Base-by-base conservation (phyloP, 1,140 invertebrate species). In the Cardiocondyla obscurior region DNA sequence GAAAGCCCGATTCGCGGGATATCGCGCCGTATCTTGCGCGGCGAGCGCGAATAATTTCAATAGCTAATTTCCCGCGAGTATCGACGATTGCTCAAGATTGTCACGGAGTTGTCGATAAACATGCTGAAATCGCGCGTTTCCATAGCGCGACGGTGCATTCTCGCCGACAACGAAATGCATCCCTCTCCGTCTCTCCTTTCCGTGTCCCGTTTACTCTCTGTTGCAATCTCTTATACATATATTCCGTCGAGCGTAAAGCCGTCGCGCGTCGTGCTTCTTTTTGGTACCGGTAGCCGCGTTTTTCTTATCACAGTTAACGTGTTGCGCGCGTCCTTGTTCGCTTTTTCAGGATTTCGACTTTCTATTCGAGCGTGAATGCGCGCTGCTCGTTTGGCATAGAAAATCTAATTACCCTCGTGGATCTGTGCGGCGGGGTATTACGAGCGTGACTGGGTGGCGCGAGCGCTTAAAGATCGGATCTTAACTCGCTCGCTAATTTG, bases 291-390 rank as follows among this genome's bases (percentile, higher is more conserved):
- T 19, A 36, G 46, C 62, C 14, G n/a, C n/a, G 44, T 53, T 55
- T 79, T 81, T 81, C 60, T 67, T 70, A 70, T 86, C 83, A 6
- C 14, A 36, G 25, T 19, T 62, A 30, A 33, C 14, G 36, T 16
- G n/a, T 60, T 22, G n/a, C 12, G 28, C 22, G n/a, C 5, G 46
- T 28, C 33, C 62, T 53, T 67, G 46, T 69, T 51, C 19, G 33
- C 2, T 39, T 69, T 39, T 51, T 51, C 30, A 10, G 16, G 14
- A 25, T 64, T 76, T 36, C 30, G 12, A 46, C 55, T 76, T 64
- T 49, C 30, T 16, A 46, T 14, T 62, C 58, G 49, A 10, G 25
- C 28, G 28, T 51, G 49, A 10, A 25, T 22, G 28, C 64, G 36
- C 53, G 70, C 36, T 10, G 36, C 65, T 28, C 30, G 5, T 0